phyloP scores from a whole-genome alignment of 2,113 vertebrate species.

The Alligator mississippiensis region DNA sequence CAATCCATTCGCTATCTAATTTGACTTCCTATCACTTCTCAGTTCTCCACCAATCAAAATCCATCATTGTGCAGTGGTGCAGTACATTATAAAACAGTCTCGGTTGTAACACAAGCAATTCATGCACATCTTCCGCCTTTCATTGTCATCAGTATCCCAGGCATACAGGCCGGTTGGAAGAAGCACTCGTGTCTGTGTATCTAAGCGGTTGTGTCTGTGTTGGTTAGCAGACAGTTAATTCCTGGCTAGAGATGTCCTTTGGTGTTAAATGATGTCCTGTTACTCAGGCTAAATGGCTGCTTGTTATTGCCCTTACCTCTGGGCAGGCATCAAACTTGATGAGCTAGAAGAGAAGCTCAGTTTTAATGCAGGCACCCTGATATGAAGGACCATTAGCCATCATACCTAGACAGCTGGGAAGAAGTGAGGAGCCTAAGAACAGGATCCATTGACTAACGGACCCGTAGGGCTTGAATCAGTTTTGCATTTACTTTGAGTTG shows the following conservation, averaged over 20 bases:
- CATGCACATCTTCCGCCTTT: not conserved
- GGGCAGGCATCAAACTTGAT: not conserved
- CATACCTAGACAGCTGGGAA: not conserved
- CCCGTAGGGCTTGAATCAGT: not conserved
- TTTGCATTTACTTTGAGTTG: not conserved
- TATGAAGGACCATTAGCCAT: not conserved
- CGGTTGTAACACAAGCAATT: not conserved
- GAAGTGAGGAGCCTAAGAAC: not conserved
- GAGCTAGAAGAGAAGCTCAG: not conserved
- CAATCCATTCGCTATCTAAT: not conserved
- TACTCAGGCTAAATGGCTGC: not conserved
- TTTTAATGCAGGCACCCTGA: not conserved
- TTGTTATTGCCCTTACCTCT: not conserved
- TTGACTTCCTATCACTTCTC: not conserved
- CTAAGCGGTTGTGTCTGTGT: not conserved
- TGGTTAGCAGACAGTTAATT: not conserved
- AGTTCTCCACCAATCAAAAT: not conserved
- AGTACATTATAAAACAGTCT: not conserved
- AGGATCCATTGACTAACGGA: accelerated
- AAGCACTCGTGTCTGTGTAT: not conserved
- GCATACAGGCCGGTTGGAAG: not conserved
- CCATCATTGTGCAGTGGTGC: not conserved
- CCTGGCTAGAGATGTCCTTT: not conserved
- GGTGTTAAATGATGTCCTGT: not conserved
- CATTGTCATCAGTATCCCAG: not conserved